Evolutionary conservation across 2,113 vertebrate species (phyloP).

Genomic region (Tinamus guttatus): DNA sequence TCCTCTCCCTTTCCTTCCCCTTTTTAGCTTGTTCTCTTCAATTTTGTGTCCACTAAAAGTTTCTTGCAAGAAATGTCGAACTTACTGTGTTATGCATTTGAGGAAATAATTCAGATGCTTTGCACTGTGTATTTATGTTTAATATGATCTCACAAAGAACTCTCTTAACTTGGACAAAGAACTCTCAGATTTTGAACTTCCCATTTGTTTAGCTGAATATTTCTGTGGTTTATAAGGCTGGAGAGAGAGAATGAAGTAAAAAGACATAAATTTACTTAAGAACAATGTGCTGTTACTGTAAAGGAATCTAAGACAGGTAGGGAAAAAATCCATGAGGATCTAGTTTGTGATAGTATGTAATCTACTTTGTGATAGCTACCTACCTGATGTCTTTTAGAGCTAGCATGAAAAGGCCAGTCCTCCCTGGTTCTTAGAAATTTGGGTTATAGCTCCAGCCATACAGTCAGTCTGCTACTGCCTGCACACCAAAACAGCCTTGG

Average conservation of each 20-base stretch:
- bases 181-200: background rate
- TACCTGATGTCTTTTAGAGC: background rate
- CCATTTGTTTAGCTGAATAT: constrained; percentile 10
- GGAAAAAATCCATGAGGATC: background rate
- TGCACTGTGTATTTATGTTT: background rate
- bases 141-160: background rate
- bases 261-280: constrained; percentile 8
- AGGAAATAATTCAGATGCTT: background rate
- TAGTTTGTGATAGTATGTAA: too few relatives aligned
- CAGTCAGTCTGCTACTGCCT: background rate
- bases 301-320: background rate
- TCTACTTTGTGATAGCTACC: background rate
- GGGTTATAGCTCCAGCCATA: background rate
- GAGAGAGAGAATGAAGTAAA: background rate
- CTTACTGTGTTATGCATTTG: background rate
- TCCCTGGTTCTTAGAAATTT: background rate
- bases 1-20: background rate
- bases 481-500: background rate
- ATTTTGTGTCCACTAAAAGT: background rate
- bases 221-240: constrained; percentile 16
- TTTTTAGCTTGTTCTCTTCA: constrained; percentile 15
- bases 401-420: background rate
- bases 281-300: background rate
- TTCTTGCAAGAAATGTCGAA: constrained; percentile 7
- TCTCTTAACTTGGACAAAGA: background rate